Evolutionary conservation across 2,113 vertebrate species (phyloP).

Genomic region (Gopherus evgoodei): DNA sequence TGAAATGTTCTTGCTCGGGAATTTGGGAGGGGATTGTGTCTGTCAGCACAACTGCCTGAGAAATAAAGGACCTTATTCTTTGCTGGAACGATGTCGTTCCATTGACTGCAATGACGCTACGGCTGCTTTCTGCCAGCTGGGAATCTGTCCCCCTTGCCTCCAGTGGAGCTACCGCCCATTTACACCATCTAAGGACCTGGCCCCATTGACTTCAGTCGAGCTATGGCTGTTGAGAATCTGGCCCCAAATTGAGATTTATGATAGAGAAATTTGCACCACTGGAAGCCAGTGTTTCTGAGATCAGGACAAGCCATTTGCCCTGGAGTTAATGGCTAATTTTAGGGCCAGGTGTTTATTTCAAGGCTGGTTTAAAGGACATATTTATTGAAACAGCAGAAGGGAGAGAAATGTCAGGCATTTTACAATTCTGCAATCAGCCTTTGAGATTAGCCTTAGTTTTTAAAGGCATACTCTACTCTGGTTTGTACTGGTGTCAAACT

Average conservation of each 20-base stretch:
- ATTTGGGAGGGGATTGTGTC: neutral
- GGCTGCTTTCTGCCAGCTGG: slow-evolving; percentile 8
- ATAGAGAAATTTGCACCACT: neutral
- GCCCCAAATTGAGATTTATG: neutral
- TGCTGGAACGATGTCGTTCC: neutral
- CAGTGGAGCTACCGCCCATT: neutral
- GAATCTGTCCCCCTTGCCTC: neutral
- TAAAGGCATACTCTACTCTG: neutral
- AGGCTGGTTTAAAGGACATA: neutral
- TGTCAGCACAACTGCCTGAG: neutral
- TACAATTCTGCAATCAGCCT: neutral
- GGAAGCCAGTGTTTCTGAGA: neutral
- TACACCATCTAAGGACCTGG: neutral
- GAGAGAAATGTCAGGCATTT: neutral
- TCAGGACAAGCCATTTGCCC: neutral
- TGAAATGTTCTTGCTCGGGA: neutral
- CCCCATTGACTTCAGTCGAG: neutral
- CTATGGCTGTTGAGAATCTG: neutral
- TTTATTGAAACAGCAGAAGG: neutral
- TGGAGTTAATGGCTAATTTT: neutral
- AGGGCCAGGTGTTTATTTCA: neutral
- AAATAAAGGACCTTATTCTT: neutral
- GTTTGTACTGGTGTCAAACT: neutral
- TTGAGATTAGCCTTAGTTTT: neutral
- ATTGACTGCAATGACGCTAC: neutral